These are phyloP conservation scores for Stegodyphus dumicola DNA, from an alignment of 1,140 invertebrate genomes.

Conservation along the genomic window DNA sequence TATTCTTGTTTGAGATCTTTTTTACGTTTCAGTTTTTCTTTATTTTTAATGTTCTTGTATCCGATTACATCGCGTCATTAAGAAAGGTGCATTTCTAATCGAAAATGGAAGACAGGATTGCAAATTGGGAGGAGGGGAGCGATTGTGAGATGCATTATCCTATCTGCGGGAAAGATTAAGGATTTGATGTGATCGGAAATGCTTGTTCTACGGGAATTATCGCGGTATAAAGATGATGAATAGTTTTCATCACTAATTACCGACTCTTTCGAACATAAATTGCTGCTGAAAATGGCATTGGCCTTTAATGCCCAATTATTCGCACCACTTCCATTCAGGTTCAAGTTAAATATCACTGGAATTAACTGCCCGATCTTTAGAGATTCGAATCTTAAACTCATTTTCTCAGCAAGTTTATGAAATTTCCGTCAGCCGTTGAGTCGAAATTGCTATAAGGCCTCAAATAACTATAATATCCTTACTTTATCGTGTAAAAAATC, in stretches of 20 bases:
- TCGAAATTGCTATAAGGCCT: too few relatives aligned
- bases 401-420: too few relatives aligned
- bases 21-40: too few relatives aligned
- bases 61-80: slow-evolving; percentile 28
- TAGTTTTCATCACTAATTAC: slow-evolving; percentile 35
- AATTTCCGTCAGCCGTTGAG: too few relatives aligned
- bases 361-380: too few relatives aligned
- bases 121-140: slow-evolving; percentile 14
- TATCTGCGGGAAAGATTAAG: slow-evolving; percentile 42
- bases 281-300: slow-evolving; percentile 3
- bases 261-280: slow-evolving; percentile 15
- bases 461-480: too few relatives aligned
- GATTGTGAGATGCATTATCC: slow-evolving; percentile 15
- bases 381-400: too few relatives aligned
- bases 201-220: slow-evolving; percentile 5
- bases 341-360: too few relatives aligned
- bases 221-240: slow-evolving; percentile 43
- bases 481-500: too few relatives aligned
- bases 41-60: not conserved
- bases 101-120: slow-evolving; percentile 8
- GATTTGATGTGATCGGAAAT: not conserved
- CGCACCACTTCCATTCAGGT: too few relatives aligned
- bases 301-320: too few relatives aligned
- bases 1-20: too few relatives aligned
- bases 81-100: slow-evolving; percentile 38